phyloP scores from a whole-genome alignment of 2,888 invertebrate species.

The Tromatobia lineatoria region DNA sequence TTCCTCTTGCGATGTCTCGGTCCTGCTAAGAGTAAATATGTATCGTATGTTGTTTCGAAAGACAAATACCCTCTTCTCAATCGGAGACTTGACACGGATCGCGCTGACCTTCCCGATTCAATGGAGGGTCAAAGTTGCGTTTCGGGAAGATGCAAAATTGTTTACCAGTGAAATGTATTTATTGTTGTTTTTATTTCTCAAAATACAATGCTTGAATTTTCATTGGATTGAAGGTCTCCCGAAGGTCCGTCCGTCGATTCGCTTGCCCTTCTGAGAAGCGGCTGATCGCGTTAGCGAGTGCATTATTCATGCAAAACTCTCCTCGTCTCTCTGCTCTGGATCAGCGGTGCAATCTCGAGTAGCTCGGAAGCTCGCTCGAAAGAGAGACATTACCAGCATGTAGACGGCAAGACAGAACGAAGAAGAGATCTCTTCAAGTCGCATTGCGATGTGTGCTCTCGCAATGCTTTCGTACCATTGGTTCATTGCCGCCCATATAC shows the following conservation, averaged over 20 bases:
- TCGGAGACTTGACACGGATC: too few species aligned
- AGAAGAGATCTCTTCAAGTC: slow-evolving; percentile 42
- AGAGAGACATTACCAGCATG: slow-evolving; percentile 30
- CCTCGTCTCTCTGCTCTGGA: slow-evolving; percentile 63
- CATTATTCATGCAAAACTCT: slow-evolving; percentile 80
- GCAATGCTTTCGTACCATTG: slow-evolving; percentile 47
- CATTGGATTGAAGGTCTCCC: slow-evolving; percentile 26
- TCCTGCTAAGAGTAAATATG: too few species aligned
- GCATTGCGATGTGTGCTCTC: slow-evolving; percentile 35
- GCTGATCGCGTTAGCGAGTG: slow-evolving; percentile 75
- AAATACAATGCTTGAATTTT: slow-evolving; percentile 9
- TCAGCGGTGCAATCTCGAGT: slow-evolving; percentile 9
- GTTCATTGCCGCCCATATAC: slow-evolving; percentile 58
- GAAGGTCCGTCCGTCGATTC: slow-evolving; percentile 55
- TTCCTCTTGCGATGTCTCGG: too few species aligned
- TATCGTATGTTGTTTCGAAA: too few species aligned
- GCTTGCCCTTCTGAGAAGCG: slow-evolving; percentile 77
- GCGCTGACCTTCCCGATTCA: too few species aligned
- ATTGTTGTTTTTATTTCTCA: too few species aligned
- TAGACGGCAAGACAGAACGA: neutral
- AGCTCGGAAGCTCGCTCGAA: slow-evolving; percentile 16
- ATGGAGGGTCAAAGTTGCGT: too few species aligned
- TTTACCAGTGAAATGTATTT: too few species aligned
- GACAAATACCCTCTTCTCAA: too few species aligned
- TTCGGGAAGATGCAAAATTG: too few species aligned